These are phyloP conservation scores for Sebastes fasciatus DNA, from an alignment of 2,113 vertebrate species.

Conservation along the genomic window DNA sequence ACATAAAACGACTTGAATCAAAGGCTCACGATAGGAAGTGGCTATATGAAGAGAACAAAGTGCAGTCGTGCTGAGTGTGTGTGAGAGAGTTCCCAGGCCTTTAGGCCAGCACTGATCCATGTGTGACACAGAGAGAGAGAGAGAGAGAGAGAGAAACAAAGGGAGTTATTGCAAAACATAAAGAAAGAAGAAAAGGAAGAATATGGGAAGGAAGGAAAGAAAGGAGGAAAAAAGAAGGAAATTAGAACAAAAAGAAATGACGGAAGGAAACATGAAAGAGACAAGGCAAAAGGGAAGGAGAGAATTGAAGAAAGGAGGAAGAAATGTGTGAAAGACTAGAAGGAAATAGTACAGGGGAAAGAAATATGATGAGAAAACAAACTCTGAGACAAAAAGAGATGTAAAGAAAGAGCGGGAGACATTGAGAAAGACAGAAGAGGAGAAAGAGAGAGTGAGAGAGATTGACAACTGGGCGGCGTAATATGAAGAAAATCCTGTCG, in stretches of 20 bases:
- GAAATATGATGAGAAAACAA: not conserved
- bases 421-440: slow-evolving; percentile 4
- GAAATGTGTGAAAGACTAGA: not conserved
- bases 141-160: not conserved
- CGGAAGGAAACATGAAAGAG: not conserved
- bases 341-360: not conserved
- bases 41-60: slow-evolving; percentile 53
- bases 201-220: not conserved
- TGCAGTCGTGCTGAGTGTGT: slow-evolving; percentile 22
- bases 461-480: slow-evolving; percentile 55
- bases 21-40: slow-evolving; percentile 36
- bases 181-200: not conserved
- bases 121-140: not conserved
- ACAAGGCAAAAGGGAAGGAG: not conserved
- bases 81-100: slow-evolving; percentile 6
- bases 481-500: slow-evolving; percentile 65
- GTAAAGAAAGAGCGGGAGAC: not conserved
- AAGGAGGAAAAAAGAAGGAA: not conserved
- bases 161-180: slow-evolving; percentile 1
- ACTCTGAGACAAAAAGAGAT: slow-evolving; percentile 9
- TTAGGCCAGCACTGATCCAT: slow-evolving; percentile 1
- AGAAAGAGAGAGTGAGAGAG: slow-evolving; percentile 15
- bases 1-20: slow-evolving; percentile 47
- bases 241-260: not conserved
- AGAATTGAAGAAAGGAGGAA: too few species aligned